These are phyloP conservation scores for Turritopsis rubra DNA, from an alignment of 30 jellyfish, hydroid and myxozoan genomes.

Conservation along the genomic window DNA sequence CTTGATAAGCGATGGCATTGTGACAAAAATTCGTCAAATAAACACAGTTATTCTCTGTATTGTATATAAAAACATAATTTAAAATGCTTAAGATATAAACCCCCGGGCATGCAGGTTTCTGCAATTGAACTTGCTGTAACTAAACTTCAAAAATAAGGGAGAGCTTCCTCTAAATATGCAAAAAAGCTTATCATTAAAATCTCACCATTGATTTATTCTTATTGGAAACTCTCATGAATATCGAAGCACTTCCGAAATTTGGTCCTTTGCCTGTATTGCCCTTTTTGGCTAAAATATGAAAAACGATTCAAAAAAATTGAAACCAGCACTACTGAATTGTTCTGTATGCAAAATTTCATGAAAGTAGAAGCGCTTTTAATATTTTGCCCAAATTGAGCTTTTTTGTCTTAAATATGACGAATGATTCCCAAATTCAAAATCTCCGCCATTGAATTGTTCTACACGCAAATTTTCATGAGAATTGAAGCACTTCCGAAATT, in stretches of 20 bases:
- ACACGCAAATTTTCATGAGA: background rate
- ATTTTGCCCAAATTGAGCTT: background rate
- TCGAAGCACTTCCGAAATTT: background rate
- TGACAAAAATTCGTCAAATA: too few relatives aligned
- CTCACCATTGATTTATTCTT: background rate
- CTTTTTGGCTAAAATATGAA: background rate
- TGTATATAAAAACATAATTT: too few relatives aligned
- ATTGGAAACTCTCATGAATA: background rate
- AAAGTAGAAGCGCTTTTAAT: background rate
- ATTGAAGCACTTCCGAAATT: background rate
- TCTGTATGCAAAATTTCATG: background rate
- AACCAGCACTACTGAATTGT: background rate
- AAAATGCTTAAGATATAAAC: too few relatives aligned
- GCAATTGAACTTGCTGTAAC: too few relatives aligned
- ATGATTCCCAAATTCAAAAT: background rate
- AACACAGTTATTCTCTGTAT: too few relatives aligned
- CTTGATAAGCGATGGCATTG: too few relatives aligned
- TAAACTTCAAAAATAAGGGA: too few relatives aligned
- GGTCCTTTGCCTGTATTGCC: background rate
- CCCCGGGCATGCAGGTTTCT: too few relatives aligned
- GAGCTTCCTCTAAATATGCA: too few relatives aligned
- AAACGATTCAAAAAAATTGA: background rate
- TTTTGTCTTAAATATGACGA: background rate
- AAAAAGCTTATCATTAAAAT: background rate
- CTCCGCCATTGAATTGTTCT: background rate